Base-by-base conservation (phyloP, 2,797 vertebrate genomes). In the Lagorchestes hirsutus region DNA sequence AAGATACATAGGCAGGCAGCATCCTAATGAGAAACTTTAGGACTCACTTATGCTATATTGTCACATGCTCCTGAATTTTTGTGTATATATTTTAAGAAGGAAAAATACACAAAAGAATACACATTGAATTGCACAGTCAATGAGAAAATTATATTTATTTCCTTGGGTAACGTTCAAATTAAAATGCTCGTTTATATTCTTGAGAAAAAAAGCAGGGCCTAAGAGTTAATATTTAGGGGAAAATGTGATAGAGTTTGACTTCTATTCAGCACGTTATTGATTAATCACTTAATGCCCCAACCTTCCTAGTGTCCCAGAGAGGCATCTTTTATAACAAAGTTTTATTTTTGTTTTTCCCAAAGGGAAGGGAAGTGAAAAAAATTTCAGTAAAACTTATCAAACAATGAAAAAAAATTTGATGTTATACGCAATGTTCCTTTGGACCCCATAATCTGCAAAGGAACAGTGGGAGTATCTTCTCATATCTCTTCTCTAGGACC, bases 111-210 rank as follows among this genome's bases (percentile, higher is more conserved):
- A 54, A 55, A 95, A 94, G 54, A 82, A 58, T 13, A 91, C 2
- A 6, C 52, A 95, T 87, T 67, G 82, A 94, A 74, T 11, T 93
- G 50, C 93, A 24, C 24, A 95, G 59, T 29, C 34, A n/a, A 14
- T 13, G 0, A 93, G 10, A 90, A 52, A 52, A 54, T 27, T 1
- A 18, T 67, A 82, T 62, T 62, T 62, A 62, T 62, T 62, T 34
- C 27, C 91, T 74, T 90, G 54, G 93, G 29, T 82, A 58, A 90
- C 59, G 24, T 93, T 97, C 27, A 93, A 57, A 94, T 94, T 55
- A 74, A 95, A 94, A 50, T 92, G 54, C 74, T 58, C 90, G 95
- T 52, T 40, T 34, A 92, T 6, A 16, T 3, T 28, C 54, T 91
- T 92, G 58, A 58, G 91, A 28, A 91, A 92, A 67, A 14, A 5